Percentiles rank a stretch among this genome's conserved stretches.
These are phyloP conservation scores for Dolichomitus sp. DNA, from an alignment of 2,888 invertebrate species.

Conservation along the genomic window DNA sequence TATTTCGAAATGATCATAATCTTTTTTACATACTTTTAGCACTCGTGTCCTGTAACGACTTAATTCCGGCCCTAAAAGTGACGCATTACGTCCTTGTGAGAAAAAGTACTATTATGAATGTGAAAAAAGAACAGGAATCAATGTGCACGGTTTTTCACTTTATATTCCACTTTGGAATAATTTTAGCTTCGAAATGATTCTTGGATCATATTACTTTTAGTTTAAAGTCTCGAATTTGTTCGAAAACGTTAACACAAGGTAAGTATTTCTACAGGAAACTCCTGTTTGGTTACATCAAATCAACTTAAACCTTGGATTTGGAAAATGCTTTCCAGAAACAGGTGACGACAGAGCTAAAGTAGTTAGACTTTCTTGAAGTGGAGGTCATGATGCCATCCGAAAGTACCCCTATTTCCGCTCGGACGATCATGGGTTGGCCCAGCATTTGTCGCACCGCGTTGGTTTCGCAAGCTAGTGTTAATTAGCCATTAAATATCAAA, in stretches of 20 bases:
- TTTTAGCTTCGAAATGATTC: too few species aligned
- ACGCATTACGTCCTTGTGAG: too few species aligned
- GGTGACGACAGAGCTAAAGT: slow-evolving; percentile 1
- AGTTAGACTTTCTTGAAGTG: not conserved
- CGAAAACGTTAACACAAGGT: not conserved
- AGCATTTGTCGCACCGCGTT: slow-evolving; percentile 20
- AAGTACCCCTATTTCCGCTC: not conserved
- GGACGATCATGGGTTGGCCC: not conserved
- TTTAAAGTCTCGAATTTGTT: not conserved
- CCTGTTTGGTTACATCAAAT: not conserved
- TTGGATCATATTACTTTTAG: too few species aligned
- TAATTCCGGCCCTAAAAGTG: too few species aligned
- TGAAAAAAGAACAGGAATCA: too few species aligned
- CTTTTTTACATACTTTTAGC: too few species aligned
- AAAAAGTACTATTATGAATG: too few species aligned
- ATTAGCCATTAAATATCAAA: slow-evolving; percentile 82
- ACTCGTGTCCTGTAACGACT: too few species aligned
- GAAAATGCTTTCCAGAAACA: not conserved
- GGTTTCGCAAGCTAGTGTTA: slow-evolving; percentile 70
- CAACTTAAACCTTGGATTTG: not conserved
- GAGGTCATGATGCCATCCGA: not conserved
- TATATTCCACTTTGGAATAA: too few species aligned
- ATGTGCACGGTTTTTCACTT: too few species aligned
- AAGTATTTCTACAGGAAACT: not conserved
- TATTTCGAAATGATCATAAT: too few species aligned